These are phyloP conservation scores for Procambarus virginalis DNA, from an alignment of 1,140 invertebrate species.

Conservation along the genomic window DNA sequence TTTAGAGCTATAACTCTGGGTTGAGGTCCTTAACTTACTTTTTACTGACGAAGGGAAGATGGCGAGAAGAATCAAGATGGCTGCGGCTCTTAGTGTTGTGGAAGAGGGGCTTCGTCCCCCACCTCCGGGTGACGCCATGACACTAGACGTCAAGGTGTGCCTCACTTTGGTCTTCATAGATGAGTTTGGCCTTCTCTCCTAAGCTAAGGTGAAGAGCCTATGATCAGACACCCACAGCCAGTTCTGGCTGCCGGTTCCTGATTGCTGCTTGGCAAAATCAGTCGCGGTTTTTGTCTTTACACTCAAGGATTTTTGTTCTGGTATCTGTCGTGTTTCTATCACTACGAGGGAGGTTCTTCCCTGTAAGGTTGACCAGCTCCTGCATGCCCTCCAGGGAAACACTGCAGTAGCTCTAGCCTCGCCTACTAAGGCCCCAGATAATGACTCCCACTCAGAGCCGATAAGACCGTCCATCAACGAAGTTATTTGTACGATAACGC, in stretches of 20 bases:
- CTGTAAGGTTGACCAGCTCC: too few species aligned
- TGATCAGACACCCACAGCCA: neutral
- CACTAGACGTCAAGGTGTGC: neutral
- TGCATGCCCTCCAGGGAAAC: neutral
- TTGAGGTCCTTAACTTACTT: neutral
- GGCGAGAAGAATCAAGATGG: neutral
- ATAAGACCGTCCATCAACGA: neutral
- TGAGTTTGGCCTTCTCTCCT: neutral
- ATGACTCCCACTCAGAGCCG: neutral
- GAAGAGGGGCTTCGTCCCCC: neutral
- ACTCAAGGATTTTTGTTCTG: too few species aligned
- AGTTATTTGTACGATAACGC: neutral
- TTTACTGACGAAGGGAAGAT: neutral
- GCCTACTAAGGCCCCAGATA: neutral
- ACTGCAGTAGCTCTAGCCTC: neutral
- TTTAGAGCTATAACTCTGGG: too few species aligned
- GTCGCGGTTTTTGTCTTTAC: too few species aligned
- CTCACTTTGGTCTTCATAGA: neutral
- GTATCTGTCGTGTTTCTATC: too few species aligned
- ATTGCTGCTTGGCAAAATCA: too few species aligned
- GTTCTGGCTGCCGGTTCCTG: neutral
- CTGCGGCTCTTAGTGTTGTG: neutral
- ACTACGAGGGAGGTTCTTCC: too few species aligned
- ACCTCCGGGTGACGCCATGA: neutral
- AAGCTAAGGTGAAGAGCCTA: neutral